Evolutionary conservation across 2,113 vertebrate genomes (phyloP).

Genomic region (Gadus macrocephalus): DNA sequence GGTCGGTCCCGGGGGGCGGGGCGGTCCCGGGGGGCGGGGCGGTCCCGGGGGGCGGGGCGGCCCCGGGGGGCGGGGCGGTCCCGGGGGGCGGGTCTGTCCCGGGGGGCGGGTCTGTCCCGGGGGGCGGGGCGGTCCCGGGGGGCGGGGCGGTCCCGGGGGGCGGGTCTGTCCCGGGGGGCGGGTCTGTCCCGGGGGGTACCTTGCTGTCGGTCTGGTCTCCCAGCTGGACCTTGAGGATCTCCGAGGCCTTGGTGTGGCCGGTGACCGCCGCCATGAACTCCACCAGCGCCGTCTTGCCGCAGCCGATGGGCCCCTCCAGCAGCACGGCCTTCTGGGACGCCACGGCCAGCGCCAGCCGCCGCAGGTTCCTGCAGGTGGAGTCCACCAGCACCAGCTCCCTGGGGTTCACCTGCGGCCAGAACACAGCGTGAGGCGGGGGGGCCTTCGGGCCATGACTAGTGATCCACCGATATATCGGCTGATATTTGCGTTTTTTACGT

Average conservation of each 20-base stretch:
- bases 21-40: neutral
- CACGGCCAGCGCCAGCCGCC: conserved; percentile 87
- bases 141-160: too few relatives aligned
- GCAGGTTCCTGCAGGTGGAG: conserved; percentile 83
- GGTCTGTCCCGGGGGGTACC: conserved; percentile 62
- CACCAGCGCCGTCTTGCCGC: conserved; percentile 91
- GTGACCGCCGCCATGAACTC: conserved; percentile 85
- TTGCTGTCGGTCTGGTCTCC: conserved; percentile 98
- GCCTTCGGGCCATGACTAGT: too few relatives aligned
- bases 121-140: too few relatives aligned
- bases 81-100: too few relatives aligned
- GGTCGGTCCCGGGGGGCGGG: too few relatives aligned
- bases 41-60: too few relatives aligned
- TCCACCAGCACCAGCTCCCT: conserved; percentile 83
- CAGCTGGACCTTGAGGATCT: conserved; percentile 93
- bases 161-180: too few relatives aligned
- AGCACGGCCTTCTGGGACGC: conserved; percentile 85
- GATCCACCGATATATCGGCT: too few relatives aligned
- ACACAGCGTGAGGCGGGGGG: too few relatives aligned
- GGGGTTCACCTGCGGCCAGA: conserved; percentile 34
- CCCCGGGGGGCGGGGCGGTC: too few relatives aligned
- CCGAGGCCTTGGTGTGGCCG: conserved; percentile 80
- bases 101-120: neutral
- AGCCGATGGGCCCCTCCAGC: conserved; percentile 94
- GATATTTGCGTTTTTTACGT: too few relatives aligned